Evolutionary conservation across 2,888 invertebrate genomes (phyloP), one percentile per base, ranked within the genome.

Genomic region (Himalopsyche japonica): DNA sequence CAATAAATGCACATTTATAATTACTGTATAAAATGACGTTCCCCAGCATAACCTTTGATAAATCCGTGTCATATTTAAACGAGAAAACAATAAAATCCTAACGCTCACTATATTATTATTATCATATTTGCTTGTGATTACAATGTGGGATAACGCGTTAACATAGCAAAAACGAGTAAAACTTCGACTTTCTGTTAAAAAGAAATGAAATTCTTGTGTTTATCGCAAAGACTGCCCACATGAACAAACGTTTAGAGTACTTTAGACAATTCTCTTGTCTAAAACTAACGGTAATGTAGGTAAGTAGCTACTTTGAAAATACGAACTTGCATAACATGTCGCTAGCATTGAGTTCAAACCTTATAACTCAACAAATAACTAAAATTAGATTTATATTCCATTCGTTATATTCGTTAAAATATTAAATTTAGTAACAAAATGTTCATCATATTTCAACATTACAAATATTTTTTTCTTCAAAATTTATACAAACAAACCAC

Each of bases 201-300:
- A 82, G 85, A 85, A 82, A 82, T 85, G 82, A 85, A 85, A 85
- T 82, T 85, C 82, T 70, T 43, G 78, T 85, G 85, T 85, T 85
- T 85, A 85, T 81, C 82, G 79, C 82, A 34, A 57, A 77, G 49
- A 47, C 27, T 43, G 79, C 80, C 80, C 49, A 79, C 70, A 79
- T 85, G 85, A 82, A 82, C 82, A 82, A 48, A n/a, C 57, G 20
- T 57, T 57, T 57, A 57, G 20, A 57, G 20, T 20, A 20, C 57
- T 57, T 57, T 57, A 20, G 57, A 57, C 57, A 57, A 1, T 57
- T 57, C 57, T 57, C 57, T 24, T 57, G 24, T 57, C 57, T 57
- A 20, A 8, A 57, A 7, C 4, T 57, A 20, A 57, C 57, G 20
- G 57, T 57, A 43, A 43, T 43, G 15, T 43, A 43, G 43, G 43